Percentiles rank a stretch among this genome's conserved stretches.
These are phyloP conservation scores for Acronicta alni DNA, from an alignment of 2,888 invertebrate species.

Conservation along the genomic window DNA sequence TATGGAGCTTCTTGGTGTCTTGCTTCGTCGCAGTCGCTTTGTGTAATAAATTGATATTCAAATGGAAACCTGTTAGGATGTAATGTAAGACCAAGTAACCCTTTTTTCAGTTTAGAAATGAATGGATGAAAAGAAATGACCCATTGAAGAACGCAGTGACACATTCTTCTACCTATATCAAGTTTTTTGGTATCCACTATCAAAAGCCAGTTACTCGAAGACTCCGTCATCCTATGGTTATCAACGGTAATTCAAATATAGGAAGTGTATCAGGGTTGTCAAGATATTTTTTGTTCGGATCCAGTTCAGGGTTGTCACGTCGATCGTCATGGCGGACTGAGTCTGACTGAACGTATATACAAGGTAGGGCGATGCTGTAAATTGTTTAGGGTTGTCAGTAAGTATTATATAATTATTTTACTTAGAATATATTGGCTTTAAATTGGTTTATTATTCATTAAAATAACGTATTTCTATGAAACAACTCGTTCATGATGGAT, in stretches of 20 bases:
- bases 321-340: conserved; percentile 49
- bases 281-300: conserved; percentile 33
- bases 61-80: too few relatives aligned
- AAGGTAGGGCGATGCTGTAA: conserved; percentile 6
- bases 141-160: conserved; percentile 4
- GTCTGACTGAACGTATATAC: conserved; percentile 17
- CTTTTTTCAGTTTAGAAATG: conserved; percentile 14
- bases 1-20: too few relatives aligned
- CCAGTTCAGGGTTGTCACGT: conserved; percentile 50
- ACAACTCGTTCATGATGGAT: too few relatives aligned
- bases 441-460: too few relatives aligned
- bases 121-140: conserved; percentile 22
- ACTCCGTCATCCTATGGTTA: conserved; percentile 12
- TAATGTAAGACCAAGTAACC: too few relatives aligned
- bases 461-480: too few relatives aligned
- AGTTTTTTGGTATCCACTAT: conserved; percentile 6
- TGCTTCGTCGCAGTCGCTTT: too few relatives aligned
- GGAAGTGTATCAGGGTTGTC: conserved; percentile 45
- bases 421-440: too few relatives aligned
- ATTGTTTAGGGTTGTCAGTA: conserved; percentile 18
- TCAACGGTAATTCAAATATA: conserved; percentile 27
- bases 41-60: too few relatives aligned
- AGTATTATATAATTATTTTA: neutral
- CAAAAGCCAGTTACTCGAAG: conserved; percentile 29
- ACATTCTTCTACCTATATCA: conserved; percentile 13